These are phyloP conservation scores for Eristalinus sepulchralis DNA, from an alignment of 2,888 invertebrate species.

Conservation along the genomic window DNA sequence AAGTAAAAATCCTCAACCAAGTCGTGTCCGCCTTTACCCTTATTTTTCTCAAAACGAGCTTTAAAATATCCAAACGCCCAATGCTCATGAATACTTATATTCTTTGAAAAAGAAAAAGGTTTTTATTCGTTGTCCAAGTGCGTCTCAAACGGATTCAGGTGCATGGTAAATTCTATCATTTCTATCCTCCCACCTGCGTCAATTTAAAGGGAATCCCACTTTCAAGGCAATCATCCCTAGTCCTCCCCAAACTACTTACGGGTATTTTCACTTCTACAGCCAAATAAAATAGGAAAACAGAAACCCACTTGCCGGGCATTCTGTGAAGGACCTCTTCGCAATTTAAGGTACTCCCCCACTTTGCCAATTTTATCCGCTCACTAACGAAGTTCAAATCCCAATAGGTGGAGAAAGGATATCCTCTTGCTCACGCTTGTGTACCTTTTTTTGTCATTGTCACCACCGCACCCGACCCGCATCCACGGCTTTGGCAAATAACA, in stretches of 20 bases:
- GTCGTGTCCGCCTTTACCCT: no score
- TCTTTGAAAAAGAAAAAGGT: background rate
- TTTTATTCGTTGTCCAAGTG: background rate
- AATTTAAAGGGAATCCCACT: background rate
- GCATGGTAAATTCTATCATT: background rate
- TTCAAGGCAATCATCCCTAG: background rate
- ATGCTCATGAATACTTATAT: background rate
- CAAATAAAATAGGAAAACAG: background rate
- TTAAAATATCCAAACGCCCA: background rate
- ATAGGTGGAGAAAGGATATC: slow-evolving; percentile 5
- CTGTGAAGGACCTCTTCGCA: background rate
- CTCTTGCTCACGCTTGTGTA: background rate
- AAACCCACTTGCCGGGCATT: background rate
- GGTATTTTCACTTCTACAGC: background rate
- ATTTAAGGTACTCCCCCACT: slow-evolving; percentile 16
- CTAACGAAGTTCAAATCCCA: slow-evolving; percentile 14
- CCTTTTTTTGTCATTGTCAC: slow-evolving; percentile 35
- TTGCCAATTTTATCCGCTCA: slow-evolving; percentile 1
- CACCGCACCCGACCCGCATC: background rate
- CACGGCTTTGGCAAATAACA: background rate
- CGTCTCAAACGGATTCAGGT: background rate
- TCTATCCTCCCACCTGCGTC: background rate
- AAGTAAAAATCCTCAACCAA: no score
- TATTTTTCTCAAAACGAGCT: no score
- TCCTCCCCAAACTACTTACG: background rate